A percentile compares a stretch with the other conserved stretches of the same genome.
Conservation (phyloP, 2,113 vertebrate species). For the Echinops telfairi region DNA sequence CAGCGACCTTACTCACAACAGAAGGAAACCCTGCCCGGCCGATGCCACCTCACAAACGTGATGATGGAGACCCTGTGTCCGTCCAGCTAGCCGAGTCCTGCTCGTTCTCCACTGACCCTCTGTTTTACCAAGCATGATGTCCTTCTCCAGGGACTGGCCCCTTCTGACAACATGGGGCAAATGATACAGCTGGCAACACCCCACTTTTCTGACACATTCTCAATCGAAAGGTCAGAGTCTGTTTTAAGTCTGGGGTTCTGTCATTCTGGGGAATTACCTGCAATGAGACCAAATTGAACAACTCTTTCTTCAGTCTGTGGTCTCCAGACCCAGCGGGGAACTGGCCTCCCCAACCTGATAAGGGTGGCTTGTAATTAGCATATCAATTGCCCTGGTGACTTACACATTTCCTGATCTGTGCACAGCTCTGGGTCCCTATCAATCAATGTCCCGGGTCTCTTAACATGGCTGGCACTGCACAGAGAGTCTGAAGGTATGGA, state of each 20-base stretch:
- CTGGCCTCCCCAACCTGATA: background rate
- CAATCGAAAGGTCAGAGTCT: conserved; percentile 55
- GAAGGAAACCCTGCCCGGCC: too few relatives aligned
- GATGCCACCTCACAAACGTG: too few relatives aligned
- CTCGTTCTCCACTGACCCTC: too few relatives aligned
- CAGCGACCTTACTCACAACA: too few relatives aligned
- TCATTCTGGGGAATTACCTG: conserved; percentile 64
- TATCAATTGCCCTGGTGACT: background rate
- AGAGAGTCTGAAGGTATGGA: background rate
- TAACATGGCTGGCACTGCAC: background rate
- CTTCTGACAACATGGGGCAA: too few relatives aligned
- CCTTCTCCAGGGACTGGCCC: too few relatives aligned
- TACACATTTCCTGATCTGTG: background rate
- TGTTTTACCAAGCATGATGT: too few relatives aligned
- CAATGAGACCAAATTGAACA: conserved; percentile 15
- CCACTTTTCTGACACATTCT: conserved; percentile 45
- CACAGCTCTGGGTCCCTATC: background rate
- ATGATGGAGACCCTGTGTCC: too few relatives aligned
- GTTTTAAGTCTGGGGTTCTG: conserved; percentile 48
- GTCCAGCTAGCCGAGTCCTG: too few relatives aligned
- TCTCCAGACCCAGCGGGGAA: background rate
- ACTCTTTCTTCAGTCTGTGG: background rate
- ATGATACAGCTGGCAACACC: conserved; percentile 34
- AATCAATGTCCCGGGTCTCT: background rate
- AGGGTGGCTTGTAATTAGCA: background rate